Conservation (phyloP, 1,140 invertebrate genomes). For the Mesaphorura yosii region DNA sequence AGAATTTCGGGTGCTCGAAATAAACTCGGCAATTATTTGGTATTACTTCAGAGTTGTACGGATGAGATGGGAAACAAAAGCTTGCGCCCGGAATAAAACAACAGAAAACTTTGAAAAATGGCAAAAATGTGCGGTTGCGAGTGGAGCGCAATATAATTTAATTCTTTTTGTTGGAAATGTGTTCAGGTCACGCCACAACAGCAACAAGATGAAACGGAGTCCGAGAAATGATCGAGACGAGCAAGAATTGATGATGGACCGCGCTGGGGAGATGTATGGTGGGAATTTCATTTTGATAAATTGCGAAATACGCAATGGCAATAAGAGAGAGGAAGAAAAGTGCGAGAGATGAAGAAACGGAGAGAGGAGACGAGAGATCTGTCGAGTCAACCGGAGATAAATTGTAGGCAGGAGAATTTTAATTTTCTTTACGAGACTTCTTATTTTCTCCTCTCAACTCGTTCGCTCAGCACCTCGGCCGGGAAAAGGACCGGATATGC, state of each 20-base stretch:
- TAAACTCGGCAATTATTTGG: no score
- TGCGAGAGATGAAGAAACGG: neutral
- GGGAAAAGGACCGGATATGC: no score
- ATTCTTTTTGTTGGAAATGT: conserved; percentile 31
- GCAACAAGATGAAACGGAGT: conserved; percentile 1
- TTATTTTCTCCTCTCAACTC: no score
- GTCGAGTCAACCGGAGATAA: conserved; percentile 24
- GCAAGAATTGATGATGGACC: conserved; percentile 31
- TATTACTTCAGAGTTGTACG: no score
- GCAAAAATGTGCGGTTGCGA: conserved; percentile 6
- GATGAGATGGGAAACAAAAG: no score
- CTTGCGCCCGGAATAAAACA: no score
- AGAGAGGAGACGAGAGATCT: neutral
- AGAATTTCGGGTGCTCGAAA: neutral
- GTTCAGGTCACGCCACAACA: conserved; percentile 27
- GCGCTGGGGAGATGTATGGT: conserved; percentile 31
- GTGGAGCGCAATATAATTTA: conserved; percentile 5
- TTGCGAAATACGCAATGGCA: conserved; percentile 30
- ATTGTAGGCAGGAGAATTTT: conserved; percentile 32
- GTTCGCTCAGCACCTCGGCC: no score
- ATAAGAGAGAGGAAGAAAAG: neutral
- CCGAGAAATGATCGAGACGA: neutral
- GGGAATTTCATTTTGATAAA: conserved; percentile 32
- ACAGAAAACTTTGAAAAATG: conserved; percentile 29
- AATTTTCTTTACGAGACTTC: conserved; percentile 29